phyloP scores from a whole-genome alignment of 2,797 vertebrate genomes.

The Paedocypris micromegethes region DNA sequence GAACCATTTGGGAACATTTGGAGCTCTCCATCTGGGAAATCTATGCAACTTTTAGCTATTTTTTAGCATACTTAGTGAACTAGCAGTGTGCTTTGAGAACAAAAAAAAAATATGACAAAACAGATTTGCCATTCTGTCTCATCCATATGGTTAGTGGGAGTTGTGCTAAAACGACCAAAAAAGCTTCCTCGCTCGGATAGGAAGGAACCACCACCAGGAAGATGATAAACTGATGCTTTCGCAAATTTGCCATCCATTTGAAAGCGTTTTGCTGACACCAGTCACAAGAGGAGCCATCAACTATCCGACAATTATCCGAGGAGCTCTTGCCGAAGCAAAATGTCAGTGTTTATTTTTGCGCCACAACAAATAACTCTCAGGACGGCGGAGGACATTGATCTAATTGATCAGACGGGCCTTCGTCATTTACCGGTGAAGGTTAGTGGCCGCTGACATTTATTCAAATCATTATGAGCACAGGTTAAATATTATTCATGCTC shows the following conservation, averaged over 20 bases:
- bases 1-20: no score
- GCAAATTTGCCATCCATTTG: slow-evolving; percentile 28
- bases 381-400: slow-evolving; percentile 49
- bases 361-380: slow-evolving; percentile 53
- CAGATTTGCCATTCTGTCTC: slow-evolving; percentile 7
- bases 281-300: slow-evolving; percentile 12
- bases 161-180: slow-evolving; percentile 9
- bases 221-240: slow-evolving; percentile 20
- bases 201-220: slow-evolving; percentile 13
- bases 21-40: no score
- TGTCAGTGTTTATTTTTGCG: slow-evolving; percentile 47
- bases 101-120: neutral
- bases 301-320: slow-evolving; percentile 34
- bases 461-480: slow-evolving; percentile 52
- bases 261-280: slow-evolving; percentile 4
- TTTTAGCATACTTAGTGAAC: neutral
- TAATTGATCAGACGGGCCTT: slow-evolving; percentile 59
- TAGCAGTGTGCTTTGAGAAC: neutral
- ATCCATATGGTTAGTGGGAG: slow-evolving; percentile 25
- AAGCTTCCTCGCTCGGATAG: neutral
- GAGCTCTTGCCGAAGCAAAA: slow-evolving; percentile 55
- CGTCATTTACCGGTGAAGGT: slow-evolving; percentile 52
- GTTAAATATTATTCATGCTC: slow-evolving; percentile 42
- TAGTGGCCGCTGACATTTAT: slow-evolving; percentile 63
- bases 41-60: no score